A percentile compares a stretch with the other conserved stretches of the same genome.
Conservation (phyloP, 2,888 invertebrate genomes). For the Cephus spinipes region DNA sequence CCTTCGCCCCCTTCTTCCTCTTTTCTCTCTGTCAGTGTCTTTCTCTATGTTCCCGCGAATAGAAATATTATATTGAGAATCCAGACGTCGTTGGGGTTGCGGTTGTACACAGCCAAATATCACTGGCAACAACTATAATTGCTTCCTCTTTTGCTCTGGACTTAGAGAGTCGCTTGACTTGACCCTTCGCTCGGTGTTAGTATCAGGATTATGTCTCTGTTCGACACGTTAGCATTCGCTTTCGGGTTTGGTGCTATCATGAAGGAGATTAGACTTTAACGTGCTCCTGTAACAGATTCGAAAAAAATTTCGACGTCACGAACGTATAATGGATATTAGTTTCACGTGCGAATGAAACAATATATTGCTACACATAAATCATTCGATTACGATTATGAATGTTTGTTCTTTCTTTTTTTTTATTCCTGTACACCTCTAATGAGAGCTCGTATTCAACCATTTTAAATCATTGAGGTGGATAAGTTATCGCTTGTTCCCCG, state of each 20-base stretch:
- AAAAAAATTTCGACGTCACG: constrained; percentile 34
- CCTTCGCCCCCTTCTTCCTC: too few species aligned
- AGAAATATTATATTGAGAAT: too few species aligned
- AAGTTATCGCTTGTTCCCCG: constrained; percentile 17
- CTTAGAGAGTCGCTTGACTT: constrained; percentile 51
- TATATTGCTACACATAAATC: constrained; percentile 19
- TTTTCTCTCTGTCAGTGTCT: too few species aligned
- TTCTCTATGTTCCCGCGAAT: too few species aligned
- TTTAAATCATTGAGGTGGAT: constrained; percentile 11
- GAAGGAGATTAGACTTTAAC: constrained; percentile 56
- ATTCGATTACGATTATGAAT: too few species aligned
- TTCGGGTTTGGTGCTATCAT: constrained; percentile 58
- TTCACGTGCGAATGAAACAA: constrained; percentile 17
- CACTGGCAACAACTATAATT: constrained; percentile 26
- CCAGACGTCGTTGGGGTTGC: too few species aligned
- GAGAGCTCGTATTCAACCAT: constrained; percentile 5
- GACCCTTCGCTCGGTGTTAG: constrained; percentile 37
- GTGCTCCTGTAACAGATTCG: constrained; percentile 60
- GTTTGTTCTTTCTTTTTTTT: not conserved
- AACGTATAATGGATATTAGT: constrained; percentile 25
- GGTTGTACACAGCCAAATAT: not conserved
- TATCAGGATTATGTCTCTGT: constrained; percentile 22
- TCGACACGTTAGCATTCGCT: constrained; percentile 46
- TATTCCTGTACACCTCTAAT: not conserved
- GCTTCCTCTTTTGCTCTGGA: constrained; percentile 41